Evolutionary conservation across 2,113 vertebrate species (phyloP).

Genomic region (Pagrus major): DNA sequence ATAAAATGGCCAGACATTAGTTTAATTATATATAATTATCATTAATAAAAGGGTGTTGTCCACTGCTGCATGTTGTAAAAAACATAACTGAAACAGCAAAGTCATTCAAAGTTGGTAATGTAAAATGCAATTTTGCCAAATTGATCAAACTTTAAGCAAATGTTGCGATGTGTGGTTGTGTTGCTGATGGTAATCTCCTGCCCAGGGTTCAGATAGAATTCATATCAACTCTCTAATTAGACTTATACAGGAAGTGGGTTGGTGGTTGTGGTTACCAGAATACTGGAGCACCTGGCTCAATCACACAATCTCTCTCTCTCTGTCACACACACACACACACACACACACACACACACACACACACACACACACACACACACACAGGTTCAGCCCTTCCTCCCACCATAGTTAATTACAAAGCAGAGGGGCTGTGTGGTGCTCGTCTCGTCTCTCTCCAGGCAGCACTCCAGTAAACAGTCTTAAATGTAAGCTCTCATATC

Average conservation of each 20-base stretch:
- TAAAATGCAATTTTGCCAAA: not conserved
- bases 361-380: constrained; percentile 7
- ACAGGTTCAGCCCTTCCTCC: constrained; percentile 1
- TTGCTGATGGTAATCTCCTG: not conserved
- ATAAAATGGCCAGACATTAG: too few relatives aligned
- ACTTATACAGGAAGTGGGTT: constrained; percentile 26
- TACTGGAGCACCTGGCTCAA: constrained; percentile 34
- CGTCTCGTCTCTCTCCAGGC: constrained; percentile 11
- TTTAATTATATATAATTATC: too few relatives aligned
- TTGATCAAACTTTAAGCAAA: not conserved
- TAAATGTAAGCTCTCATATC: constrained; percentile 7
- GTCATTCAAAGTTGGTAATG: too few relatives aligned
- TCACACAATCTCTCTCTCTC: not conserved
- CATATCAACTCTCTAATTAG: constrained; percentile 24
- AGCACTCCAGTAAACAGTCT: constrained; percentile 9
- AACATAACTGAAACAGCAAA: too few relatives aligned
- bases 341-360: not conserved
- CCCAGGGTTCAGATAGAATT: not conserved
- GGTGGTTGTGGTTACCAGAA: constrained; percentile 22
- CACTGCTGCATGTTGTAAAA: not conserved
- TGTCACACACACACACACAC: not conserved
- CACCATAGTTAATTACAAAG: constrained; percentile 42
- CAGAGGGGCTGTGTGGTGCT: constrained; percentile 20
- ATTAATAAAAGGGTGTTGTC: too few relatives aligned
- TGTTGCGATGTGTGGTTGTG: not conserved